These are phyloP conservation scores for Gadopsis marmoratus DNA, from an alignment of 2,797 vertebrate genomes.

Conservation along the genomic window DNA sequence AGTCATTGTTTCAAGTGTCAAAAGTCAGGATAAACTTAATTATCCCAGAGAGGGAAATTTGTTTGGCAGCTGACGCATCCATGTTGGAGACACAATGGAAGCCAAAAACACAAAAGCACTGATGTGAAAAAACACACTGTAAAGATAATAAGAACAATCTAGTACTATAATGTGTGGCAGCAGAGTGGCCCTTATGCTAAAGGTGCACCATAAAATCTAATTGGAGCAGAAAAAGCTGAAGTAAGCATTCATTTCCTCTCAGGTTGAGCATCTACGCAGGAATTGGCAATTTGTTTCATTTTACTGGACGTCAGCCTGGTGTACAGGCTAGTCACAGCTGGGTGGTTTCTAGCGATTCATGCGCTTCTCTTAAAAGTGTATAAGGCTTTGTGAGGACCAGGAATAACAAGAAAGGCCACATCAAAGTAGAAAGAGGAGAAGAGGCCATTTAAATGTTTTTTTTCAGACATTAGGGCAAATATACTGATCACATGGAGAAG, in stretches of 20 bases:
- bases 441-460: not conserved
- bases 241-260: not conserved
- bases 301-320: constrained; percentile 28
- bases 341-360: constrained; percentile 8
- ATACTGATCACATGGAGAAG: not conserved
- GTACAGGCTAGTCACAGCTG: constrained; percentile 6
- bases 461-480: not conserved
- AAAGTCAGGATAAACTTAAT: not conserved
- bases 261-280: not conserved
- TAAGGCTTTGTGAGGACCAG: not conserved
- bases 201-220: constrained; percentile 17
- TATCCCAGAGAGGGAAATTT: not conserved
- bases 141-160: constrained; percentile 11
- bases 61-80: not conserved
- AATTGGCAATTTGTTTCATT: constrained; percentile 37
- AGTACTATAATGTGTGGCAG: not conserved
- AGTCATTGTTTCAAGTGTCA: constrained; percentile 41
- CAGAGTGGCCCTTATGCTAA: not conserved
- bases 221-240: constrained; percentile 14
- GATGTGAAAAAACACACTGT: not conserved
- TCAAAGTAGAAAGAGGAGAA: constrained; percentile 24
- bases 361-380: constrained; percentile 4
- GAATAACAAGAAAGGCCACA: constrained; percentile 14
- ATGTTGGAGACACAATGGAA: constrained; percentile 18
- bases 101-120: constrained; percentile 14